Percentiles rank a stretch among this genome's conserved stretches.
Evolutionary conservation across 2,888 invertebrate species (phyloP).

Genomic region (Watsonalla binaria): DNA sequence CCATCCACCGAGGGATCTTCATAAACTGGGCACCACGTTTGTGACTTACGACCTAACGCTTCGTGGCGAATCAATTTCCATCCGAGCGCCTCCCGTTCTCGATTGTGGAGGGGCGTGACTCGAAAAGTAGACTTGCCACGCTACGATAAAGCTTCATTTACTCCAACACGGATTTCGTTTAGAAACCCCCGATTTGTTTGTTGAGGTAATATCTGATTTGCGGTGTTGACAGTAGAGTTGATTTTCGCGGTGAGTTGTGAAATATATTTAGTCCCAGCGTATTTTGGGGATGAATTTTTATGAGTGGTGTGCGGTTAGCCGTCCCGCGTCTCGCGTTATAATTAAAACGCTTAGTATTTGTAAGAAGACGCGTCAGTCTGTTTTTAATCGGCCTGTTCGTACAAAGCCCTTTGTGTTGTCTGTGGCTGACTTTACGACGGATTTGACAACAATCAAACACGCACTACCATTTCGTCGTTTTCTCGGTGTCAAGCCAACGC

Average conservation of each 20-base stretch:
- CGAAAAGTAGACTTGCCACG: slow-evolving; percentile 38
- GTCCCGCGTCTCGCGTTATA: slow-evolving; percentile 4
- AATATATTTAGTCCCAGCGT: slow-evolving; percentile 23
- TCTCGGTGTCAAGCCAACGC: neutral
- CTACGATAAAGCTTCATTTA: slow-evolving; percentile 55
- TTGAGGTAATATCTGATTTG: slow-evolving; percentile 72
- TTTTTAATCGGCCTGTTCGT: neutral
- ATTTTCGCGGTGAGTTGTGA: slow-evolving; percentile 29
- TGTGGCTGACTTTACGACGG: neutral
- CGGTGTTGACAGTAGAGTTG: slow-evolving; percentile 50
- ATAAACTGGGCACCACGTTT: slow-evolving; percentile 22
- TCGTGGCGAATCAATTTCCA: slow-evolving; percentile 68
- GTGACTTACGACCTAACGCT: slow-evolving; percentile 57
- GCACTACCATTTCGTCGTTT: neutral
- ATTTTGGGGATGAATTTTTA: slow-evolving; percentile 32
- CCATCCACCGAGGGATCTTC: slow-evolving; percentile 38
- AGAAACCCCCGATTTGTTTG: slow-evolving; percentile 59
- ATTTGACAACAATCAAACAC: neutral
- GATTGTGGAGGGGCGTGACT: slow-evolving; percentile 18
- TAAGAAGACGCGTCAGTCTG: neutral
- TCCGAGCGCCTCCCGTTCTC: slow-evolving; percentile 43
- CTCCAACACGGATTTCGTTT: slow-evolving; percentile 37
- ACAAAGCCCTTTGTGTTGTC: neutral
- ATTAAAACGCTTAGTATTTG: slow-evolving; percentile 2
- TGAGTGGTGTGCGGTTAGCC: slow-evolving; percentile 30